These are phyloP conservation scores for Drosophila fungiperda DNA, from an alignment of 2,888 invertebrate species.

Conservation along the genomic window DNA sequence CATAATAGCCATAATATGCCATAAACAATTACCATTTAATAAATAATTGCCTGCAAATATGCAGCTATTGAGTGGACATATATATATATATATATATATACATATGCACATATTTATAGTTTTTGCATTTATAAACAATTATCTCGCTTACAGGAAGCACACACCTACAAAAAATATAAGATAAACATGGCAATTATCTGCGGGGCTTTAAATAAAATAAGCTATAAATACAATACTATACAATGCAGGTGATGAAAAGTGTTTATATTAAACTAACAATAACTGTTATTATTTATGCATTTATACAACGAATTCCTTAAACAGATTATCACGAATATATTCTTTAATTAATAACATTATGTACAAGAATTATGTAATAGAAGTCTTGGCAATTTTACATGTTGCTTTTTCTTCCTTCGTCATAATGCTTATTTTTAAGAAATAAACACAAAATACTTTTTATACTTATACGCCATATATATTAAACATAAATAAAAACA, in stretches of 20 bases:
- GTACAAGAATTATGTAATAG: background rate
- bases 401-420: background rate
- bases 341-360: background rate
- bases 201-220: background rate
- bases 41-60: constrained; percentile 57
- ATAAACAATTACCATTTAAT: constrained; percentile 71
- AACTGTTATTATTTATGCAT: background rate
- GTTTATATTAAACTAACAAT: background rate
- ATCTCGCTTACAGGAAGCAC: constrained; percentile 44
- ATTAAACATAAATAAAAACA: background rate
- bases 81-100: constrained; percentile 4
- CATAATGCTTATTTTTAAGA: background rate
- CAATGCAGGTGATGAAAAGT: background rate
- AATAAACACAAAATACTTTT: background rate
- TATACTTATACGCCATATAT: background rate
- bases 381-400: background rate
- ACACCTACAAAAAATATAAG: constrained; percentile 29
- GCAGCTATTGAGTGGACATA: constrained; percentile 28
- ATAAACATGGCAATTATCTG: constrained; percentile 11
- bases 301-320: background rate
- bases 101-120: constrained; percentile 44
- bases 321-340: background rate
- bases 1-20: constrained; percentile 63
- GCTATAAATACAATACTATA: background rate
- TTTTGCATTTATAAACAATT: constrained; percentile 53